Conservation (phyloP, 2,888 invertebrate species). For the Drosophila kuntzei region DNA sequence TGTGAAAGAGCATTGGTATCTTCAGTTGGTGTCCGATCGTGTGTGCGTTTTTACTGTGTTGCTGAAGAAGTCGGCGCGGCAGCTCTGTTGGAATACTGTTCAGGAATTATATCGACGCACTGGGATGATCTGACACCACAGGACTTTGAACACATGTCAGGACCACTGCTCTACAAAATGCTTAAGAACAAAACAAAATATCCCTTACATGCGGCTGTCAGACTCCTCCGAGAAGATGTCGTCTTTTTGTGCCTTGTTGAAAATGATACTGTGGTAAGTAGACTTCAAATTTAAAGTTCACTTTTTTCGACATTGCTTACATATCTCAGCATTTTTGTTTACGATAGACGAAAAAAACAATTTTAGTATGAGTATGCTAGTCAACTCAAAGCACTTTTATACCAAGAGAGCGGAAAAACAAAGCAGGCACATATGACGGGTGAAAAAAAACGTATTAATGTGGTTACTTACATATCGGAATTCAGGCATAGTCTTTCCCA, state of each 20-base stretch:
- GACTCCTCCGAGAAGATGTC: slow-evolving; percentile 95
- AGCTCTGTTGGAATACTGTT: slow-evolving; percentile 93
- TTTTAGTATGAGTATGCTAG: no score
- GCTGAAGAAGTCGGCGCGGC: slow-evolving; percentile 95
- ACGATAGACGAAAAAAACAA: no score
- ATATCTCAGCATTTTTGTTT: no score
- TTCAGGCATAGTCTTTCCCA: no score
- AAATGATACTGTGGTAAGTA: slow-evolving; percentile 93
- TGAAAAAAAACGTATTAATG: no score
- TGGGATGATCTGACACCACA: slow-evolving; percentile 94
- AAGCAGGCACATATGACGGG: no score
- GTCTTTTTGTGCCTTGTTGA: slow-evolving; percentile 97
- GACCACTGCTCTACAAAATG: slow-evolving; percentile 95
- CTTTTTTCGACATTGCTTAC: no score
- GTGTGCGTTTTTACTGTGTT: slow-evolving; percentile 95
- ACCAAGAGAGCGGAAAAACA: no score
- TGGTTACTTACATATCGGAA: no score
- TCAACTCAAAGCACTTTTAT: no score
- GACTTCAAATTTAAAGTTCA: no score
- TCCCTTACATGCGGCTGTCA: slow-evolving; percentile 95
- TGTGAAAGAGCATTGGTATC: slow-evolving; percentile 96
- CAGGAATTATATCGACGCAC: slow-evolving; percentile 95
- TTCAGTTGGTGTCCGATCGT: slow-evolving; percentile 93
- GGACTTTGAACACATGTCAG: slow-evolving; percentile 97
- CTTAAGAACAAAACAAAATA: slow-evolving; percentile 95